Evolutionary conservation across 2,797 vertebrate species (phyloP).

Genomic region (Petrocephalus sullivani): DNA sequence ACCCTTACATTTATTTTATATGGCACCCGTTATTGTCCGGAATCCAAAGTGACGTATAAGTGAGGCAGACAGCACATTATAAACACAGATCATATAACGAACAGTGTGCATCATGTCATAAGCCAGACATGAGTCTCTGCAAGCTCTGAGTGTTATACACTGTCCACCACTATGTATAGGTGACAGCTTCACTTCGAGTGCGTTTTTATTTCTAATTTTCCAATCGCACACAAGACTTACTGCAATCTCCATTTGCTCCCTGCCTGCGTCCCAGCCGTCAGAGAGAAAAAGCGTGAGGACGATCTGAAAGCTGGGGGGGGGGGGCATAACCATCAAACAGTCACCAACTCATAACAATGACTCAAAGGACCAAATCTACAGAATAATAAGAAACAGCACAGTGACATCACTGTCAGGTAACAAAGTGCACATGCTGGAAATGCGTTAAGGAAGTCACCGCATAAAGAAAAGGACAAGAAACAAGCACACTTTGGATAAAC

Average conservation of each 20-base stretch:
- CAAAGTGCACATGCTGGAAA: not conserved
- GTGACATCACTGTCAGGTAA: not conserved
- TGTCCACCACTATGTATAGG: not conserved
- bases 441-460: not conserved
- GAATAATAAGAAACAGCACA: not conserved
- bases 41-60: not conserved
- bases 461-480: not conserved
- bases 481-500: not conserved
- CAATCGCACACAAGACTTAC: conserved; percentile 45
- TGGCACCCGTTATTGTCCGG: not conserved
- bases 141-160: not conserved
- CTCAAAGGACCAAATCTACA: not conserved
- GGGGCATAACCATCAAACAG: too few relatives aligned
- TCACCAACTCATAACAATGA: not conserved
- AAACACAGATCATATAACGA: not conserved
- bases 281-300: conserved; percentile 48
- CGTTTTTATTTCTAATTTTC: not conserved
- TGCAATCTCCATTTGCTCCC: conserved; percentile 63
- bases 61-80: not conserved
- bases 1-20: not conserved
- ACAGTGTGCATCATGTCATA: not conserved
- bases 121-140: not conserved
- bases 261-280: conserved; percentile 45
- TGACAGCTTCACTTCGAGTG: not conserved
- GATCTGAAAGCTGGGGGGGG: conserved; percentile 45